Evolutionary conservation across 2,113 vertebrate species (phyloP).

Genomic region (Oceanodroma tethys): DNA sequence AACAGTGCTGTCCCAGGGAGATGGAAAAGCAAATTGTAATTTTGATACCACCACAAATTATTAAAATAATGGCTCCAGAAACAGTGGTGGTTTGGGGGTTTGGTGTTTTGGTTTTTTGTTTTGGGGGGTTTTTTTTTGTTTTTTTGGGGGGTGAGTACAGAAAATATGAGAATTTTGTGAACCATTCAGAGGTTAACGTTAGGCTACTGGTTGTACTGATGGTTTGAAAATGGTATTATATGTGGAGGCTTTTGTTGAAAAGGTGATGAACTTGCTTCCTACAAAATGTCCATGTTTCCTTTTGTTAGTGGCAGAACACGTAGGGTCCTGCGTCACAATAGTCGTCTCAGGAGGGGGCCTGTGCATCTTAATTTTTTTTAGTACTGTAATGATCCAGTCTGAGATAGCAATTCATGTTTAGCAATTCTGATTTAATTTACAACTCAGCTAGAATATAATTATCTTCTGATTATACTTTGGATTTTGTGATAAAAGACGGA

Average conservation of each 20-base stretch:
- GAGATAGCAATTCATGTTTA: constrained; percentile 25
- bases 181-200: not conserved
- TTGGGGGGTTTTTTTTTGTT: not conserved
- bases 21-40: not conserved
- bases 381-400: constrained; percentile 7
- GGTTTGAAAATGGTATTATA: not conserved
- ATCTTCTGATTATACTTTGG: constrained; percentile 51
- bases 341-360: not conserved
- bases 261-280: not conserved
- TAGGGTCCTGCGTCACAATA: not conserved
- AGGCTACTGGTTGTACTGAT: not conserved
- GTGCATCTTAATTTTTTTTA: not conserved
- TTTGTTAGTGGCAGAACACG: not conserved
- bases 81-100: not conserved
- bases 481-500: constrained; percentile 7
- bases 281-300: not conserved
- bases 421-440: constrained; percentile 70
- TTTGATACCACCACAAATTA: not conserved
- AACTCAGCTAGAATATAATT: constrained; percentile 63
- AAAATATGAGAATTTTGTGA: not conserved
- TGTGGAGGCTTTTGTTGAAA: not conserved
- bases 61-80: not conserved
- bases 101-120: too few species aligned
- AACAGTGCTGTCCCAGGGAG: not conserved
- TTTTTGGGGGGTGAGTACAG: too few species aligned